Base-by-base conservation (phyloP, 2,797 vertebrate species). In the Heterohyrax brucei region DNA sequence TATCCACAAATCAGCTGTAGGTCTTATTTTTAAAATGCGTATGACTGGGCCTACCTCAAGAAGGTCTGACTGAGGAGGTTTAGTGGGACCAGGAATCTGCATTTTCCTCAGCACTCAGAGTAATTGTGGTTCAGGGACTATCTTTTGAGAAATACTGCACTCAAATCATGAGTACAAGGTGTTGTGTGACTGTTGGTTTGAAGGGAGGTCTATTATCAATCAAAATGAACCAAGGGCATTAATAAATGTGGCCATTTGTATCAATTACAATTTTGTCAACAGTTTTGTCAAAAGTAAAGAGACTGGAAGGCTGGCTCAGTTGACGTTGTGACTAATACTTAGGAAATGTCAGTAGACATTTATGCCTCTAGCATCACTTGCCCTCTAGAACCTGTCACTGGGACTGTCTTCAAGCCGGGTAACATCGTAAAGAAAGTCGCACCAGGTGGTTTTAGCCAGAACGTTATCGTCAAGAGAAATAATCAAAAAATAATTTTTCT, bases 241-340 rank as follows among this genome's bases (percentile, higher is more conserved):
- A 73, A 87, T 53, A 87, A 30, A 66, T 50, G 16, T 33, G 24
- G 66, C 30, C 66, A 95, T 12, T 13, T 53, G 9, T 16, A 82
- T 46, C n/a, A 84, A 87, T 94, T 70, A 81, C 50, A 86, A 85
- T 39, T 83, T 56, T 77, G 12, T 68, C 62, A 73, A 73, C 73
- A 89, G 64, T 87, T 46, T 86, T 48, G 39, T 33, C 33, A 59
- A 39, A 1, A 39, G 9, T 48, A 30, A 77, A 81, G 66, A 66
- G 30, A 28, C n/a, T 86, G 13, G 3, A 4, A 48, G 30, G 33
- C 64, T 80, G 46, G 24, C 7, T 68, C 22, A 33, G 12, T 1
- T 79, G 72, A 70, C 44, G 56, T 21, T 61, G n/a, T 50, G 53
- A 50, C 56, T 16, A 18, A 10, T 44, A 48, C 61, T 59, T 48